phyloP scores from a whole-genome alignment of 2,888 invertebrate genomes.

The Oasisia sp. region DNA sequence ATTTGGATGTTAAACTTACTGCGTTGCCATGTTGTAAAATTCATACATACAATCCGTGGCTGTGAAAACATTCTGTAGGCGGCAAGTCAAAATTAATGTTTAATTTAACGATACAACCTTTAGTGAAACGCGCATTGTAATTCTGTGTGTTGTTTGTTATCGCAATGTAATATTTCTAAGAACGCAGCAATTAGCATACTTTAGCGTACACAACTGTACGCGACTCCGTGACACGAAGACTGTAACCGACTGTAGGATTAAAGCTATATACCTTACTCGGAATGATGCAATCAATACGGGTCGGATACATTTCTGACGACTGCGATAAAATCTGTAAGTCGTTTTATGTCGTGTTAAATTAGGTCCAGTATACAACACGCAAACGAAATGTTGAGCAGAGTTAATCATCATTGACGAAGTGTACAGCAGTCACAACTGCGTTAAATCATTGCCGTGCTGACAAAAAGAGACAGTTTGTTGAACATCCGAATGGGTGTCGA shows the following conservation, averaged over 20 bases:
- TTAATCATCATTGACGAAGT: neutral
- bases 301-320: conserved; percentile 6
- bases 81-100: neutral
- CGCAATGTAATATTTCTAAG: neutral
- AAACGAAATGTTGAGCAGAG: neutral
- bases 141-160: neutral
- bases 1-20: neutral
- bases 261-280: neutral
- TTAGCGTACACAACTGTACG: neutral
- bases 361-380: neutral
- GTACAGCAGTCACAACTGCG: neutral
- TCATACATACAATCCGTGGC: neutral
- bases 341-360: neutral
- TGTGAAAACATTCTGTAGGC: neutral
- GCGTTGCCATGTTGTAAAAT: neutral
- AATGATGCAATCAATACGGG: neutral
- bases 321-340: neutral
- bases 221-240: neutral
- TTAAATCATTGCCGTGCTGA: neutral
- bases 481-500: neutral
- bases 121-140: neutral
- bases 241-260: neutral
- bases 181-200: neutral
- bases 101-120: neutral
- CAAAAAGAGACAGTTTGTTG: neutral